These are phyloP conservation scores for Ascidia mentula DNA, from an alignment of 23 tunicate species.

Conservation along the genomic window DNA sequence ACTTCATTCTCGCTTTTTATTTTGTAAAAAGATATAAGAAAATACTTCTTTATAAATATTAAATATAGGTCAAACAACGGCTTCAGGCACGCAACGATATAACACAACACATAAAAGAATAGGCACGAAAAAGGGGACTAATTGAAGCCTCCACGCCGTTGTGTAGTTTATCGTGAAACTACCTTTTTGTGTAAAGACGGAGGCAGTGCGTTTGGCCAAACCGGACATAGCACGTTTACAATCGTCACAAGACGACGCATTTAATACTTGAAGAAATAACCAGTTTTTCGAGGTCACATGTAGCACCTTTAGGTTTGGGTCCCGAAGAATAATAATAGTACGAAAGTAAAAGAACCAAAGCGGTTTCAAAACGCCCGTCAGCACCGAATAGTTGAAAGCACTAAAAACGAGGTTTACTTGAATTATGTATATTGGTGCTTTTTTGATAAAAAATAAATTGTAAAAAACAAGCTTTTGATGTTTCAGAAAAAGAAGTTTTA, in stretches of 20 bases:
- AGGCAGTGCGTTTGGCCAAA: background rate
- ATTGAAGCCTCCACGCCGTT: background rate
- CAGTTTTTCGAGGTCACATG: background rate
- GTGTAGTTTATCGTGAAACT: background rate
- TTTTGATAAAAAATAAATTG: too few species aligned
- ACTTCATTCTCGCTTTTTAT: background rate
- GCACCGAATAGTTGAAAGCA: too few species aligned
- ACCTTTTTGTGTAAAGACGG: background rate
- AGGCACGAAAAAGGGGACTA: conserved; percentile 1
- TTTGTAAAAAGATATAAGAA: background rate
- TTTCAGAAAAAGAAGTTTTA: too few species aligned
- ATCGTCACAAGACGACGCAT: background rate
- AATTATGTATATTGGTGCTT: too few species aligned
- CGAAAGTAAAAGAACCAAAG: background rate
- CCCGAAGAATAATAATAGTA: background rate
- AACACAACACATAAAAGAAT: background rate
- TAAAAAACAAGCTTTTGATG: too few species aligned
- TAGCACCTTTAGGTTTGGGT: background rate
- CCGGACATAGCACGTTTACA: background rate
- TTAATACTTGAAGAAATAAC: background rate
- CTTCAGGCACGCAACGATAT: background rate
- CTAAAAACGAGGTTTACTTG: too few species aligned
- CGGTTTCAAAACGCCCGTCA: too few species aligned
- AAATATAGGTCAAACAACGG: background rate
- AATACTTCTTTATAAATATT: background rate